Evolutionary conservation across 2,797 vertebrate species (phyloP).

Genomic region (Champsocephalus esox): DNA sequence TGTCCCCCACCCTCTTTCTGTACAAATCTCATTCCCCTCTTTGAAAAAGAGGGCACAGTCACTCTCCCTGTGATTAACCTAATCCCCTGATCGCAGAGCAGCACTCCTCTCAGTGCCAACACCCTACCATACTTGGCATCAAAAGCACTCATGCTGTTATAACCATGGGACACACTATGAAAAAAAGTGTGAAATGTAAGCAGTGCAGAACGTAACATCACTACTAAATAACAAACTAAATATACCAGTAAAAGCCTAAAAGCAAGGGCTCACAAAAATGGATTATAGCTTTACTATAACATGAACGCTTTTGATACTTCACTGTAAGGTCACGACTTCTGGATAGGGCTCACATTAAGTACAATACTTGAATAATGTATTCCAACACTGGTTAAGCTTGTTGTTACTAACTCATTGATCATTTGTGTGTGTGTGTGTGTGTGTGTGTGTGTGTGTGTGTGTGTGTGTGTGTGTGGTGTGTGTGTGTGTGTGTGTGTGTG

Average conservation of each 20-base stretch:
- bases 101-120: conserved; percentile 46
- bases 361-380: too few species aligned
- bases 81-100: conserved; percentile 61
- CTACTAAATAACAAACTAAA: neutral
- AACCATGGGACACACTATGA: conserved; percentile 34
- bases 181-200: conserved; percentile 38
- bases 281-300: neutral
- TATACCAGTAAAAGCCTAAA: neutral
- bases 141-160: conserved; percentile 40
- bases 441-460: too few species aligned
- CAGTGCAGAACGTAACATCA: neutral
- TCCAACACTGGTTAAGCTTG: neutral
- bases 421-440: neutral
- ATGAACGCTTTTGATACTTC: too few species aligned
- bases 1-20: neutral
- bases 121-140: conserved; percentile 51
- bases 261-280: neutral
- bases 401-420: neutral
- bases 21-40: conserved; percentile 55
- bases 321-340: too few species aligned
- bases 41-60: conserved; percentile 68
- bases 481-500: too few species aligned
- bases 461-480: too few species aligned
- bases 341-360: too few species aligned
- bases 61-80: conserved; percentile 68